Evolutionary conservation across 2,797 vertebrate genomes (phyloP).

Genomic region (Acanthurus lineatus): DNA sequence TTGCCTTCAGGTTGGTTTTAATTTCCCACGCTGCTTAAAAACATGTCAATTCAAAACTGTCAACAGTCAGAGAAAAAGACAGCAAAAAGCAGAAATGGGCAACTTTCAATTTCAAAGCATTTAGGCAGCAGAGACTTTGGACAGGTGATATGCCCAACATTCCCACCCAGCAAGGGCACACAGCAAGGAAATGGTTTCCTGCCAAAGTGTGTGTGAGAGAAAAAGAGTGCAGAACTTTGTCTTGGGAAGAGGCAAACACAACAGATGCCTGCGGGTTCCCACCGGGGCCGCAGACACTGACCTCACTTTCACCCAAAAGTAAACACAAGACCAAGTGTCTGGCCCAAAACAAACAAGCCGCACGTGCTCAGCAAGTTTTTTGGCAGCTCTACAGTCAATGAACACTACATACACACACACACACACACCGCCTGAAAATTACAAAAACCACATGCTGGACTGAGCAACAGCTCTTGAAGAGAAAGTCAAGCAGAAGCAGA

Average conservation of each 20-base stretch:
- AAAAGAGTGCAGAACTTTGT: conserved; percentile 8
- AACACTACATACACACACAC: background rate
- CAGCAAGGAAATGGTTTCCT: conserved; percentile 22
- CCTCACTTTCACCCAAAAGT: conserved; percentile 70
- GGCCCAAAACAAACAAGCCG: conserved; percentile 69
- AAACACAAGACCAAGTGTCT: conserved; percentile 70
- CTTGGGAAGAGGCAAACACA: conserved; percentile 62
- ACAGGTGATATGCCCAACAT: conserved; percentile 63
- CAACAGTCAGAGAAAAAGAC: background rate
- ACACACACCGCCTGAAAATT: conserved; percentile 9
- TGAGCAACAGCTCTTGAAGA: background rate
- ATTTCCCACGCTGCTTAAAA: conserved; percentile 17
- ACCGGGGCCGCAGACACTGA: conserved; percentile 67
- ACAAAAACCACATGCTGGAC: conserved; percentile 35
- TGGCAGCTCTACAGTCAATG: conserved; percentile 10
- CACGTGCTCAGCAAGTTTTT: conserved; percentile 61
- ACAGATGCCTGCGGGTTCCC: conserved; percentile 75
- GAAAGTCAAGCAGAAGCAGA: background rate
- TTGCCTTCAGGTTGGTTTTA: background rate
- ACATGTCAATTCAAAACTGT: background rate
- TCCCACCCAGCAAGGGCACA: conserved; percentile 54
- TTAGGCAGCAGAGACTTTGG: conserved; percentile 37
- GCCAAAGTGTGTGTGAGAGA: conserved; percentile 40
- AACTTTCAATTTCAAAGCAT: conserved; percentile 30
- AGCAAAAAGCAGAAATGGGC: conserved; percentile 5